Conservation (phyloP, 2,888 invertebrate species). For the Mimumesa dahlbomi region DNA sequence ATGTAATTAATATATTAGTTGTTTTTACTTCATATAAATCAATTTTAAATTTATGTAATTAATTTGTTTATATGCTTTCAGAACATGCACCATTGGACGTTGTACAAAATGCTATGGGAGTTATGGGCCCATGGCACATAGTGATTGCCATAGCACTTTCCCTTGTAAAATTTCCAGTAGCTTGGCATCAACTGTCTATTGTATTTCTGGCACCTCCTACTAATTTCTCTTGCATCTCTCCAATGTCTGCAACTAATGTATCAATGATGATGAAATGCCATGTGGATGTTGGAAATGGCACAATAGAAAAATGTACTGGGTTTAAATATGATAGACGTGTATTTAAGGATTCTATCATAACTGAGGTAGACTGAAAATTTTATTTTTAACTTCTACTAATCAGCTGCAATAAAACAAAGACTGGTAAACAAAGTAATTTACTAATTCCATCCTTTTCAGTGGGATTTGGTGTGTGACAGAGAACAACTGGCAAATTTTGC, state of each 20-base stretch:
- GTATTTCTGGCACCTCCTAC: constrained; percentile 83
- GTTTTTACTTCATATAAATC: too few relatives aligned
- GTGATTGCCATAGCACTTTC: constrained; percentile 81
- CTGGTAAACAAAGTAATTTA: background rate
- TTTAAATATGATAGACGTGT: constrained; percentile 82
- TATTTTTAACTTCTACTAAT: too few relatives aligned
- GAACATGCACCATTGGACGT: constrained; percentile 70
- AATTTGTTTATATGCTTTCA: constrained; percentile 28
- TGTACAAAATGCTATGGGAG: constrained; percentile 81
- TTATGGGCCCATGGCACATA: constrained; percentile 83
- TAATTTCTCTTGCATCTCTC: constrained; percentile 80
- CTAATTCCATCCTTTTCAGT: constrained; percentile 76
- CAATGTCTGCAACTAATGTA: constrained; percentile 58
- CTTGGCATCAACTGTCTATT: constrained; percentile 83
- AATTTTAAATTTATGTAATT: background rate
- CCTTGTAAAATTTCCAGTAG: constrained; percentile 82
- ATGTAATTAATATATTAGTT: too few relatives aligned
- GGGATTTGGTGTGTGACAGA: constrained; percentile 84
- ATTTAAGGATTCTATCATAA: constrained; percentile 84
- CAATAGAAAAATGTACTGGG: constrained; percentile 68
- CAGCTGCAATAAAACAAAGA: background rate
- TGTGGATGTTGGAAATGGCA: constrained; percentile 66
- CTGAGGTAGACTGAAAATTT: constrained; percentile 78
- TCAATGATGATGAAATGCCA: constrained; percentile 59
- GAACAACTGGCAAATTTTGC: constrained; percentile 82